These are phyloP conservation scores for Alauda arvensis DNA, from an alignment of 2,797 vertebrate species.

Conservation along the genomic window DNA sequence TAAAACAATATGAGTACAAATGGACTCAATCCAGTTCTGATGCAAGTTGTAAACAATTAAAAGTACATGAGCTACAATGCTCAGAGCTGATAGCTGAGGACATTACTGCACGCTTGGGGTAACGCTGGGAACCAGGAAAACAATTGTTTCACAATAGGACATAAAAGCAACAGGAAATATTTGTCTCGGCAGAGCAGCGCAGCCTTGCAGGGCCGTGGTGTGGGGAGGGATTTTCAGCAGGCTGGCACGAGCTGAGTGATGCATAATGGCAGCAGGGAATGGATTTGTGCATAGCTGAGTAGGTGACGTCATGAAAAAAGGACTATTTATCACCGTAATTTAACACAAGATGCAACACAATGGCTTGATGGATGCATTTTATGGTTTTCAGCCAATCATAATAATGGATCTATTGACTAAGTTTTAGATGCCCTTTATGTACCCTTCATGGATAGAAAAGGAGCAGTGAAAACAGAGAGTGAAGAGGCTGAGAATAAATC, in stretches of 20 bases:
- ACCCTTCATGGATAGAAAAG: constrained; percentile 67
- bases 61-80: constrained; percentile 68
- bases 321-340: constrained; percentile 78
- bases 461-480: constrained; percentile 21
- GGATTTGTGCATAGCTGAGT: constrained; percentile 76
- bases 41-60: constrained; percentile 71
- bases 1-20: constrained; percentile 66
- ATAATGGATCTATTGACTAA: constrained; percentile 79
- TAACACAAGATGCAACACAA: constrained; percentile 73
- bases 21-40: constrained; percentile 63
- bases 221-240: constrained; percentile 53
- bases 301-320: constrained; percentile 72
- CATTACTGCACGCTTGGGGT: constrained; percentile 65
- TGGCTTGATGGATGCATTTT: constrained; percentile 77
- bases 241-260: constrained; percentile 68
- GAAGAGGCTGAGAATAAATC: constrained; percentile 35
- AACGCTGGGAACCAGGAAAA: constrained; percentile 62
- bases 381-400: constrained; percentile 79
- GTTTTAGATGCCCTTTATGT: constrained; percentile 73
- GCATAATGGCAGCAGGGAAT: constrained; percentile 66
- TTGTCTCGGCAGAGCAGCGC: constrained; percentile 48
- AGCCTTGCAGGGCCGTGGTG: constrained; percentile 44
- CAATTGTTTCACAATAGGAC: constrained; percentile 68
- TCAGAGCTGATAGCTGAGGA: constrained; percentile 63
- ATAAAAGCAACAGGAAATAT: constrained; percentile 66